Conservation (phyloP, 35 echinoderm and acorn worm species). For the Heliocidaris tuberculata region DNA sequence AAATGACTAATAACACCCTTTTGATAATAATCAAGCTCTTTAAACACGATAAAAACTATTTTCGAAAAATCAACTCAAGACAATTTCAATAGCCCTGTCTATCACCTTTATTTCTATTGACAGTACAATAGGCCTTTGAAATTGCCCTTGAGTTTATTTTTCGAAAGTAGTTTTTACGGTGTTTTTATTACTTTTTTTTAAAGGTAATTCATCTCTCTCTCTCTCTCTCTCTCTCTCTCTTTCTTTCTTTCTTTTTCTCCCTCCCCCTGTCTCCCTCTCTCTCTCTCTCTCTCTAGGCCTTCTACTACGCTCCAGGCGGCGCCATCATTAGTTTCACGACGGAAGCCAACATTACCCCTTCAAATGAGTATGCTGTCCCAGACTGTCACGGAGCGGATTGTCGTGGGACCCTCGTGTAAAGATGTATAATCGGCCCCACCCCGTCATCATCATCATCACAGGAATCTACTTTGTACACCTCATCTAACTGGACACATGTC, state of each 20-base stretch:
- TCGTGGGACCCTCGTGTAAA: slow-evolving; percentile 42
- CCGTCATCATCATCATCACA: background rate
- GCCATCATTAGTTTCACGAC: slow-evolving; percentile 32
- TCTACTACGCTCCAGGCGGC: background rate
- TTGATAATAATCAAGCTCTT: no score
- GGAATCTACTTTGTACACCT: background rate
- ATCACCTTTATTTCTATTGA: no score
- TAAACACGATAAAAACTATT: no score
- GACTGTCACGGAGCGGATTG: slow-evolving; percentile 44
- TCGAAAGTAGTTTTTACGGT: no score
- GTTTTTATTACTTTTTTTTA: background rate
- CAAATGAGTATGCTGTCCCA: background rate
- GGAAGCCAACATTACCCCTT: slow-evolving; percentile 49
- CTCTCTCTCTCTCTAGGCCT: background rate
- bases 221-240: background rate
- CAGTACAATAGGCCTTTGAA: no score
- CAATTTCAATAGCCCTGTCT: no score
- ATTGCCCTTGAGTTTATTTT: no score
- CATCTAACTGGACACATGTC: background rate
- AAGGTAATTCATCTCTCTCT: background rate
- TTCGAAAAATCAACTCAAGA: no score
- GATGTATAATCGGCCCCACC: background rate
- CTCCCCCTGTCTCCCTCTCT: no score
- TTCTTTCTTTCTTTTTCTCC: background rate
- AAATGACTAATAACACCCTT: no score